Percentiles rank a stretch among this genome's conserved stretches.
Conservation (phyloP, 2,797 vertebrate genomes). For the Cossypha caffra region DNA sequence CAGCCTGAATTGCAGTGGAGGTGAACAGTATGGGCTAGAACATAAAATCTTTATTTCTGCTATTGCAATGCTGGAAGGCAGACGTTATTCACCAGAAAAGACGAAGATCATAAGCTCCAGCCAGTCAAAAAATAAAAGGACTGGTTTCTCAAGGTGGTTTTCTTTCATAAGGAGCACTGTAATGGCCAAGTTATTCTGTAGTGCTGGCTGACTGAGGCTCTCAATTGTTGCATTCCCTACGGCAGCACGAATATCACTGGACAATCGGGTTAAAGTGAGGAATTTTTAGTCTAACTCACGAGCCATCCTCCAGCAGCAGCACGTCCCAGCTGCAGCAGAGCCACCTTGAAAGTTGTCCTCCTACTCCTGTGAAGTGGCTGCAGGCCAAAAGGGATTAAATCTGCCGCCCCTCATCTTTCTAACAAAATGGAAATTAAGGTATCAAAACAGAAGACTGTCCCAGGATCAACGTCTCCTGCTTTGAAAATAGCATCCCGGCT, state of each 20-base stretch:
- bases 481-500: slow-evolving; percentile 46
- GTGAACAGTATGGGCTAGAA: neutral
- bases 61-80: slow-evolving; percentile 4
- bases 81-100: slow-evolving; percentile 10
- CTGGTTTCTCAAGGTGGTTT: neutral
- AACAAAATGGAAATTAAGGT: slow-evolving; percentile 17
- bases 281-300: neutral
- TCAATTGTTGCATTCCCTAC: neutral
- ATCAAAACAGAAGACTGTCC: slow-evolving; percentile 36
- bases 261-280: slow-evolving; percentile 1
- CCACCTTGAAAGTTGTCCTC: neutral
- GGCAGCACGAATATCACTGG: neutral
- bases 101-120: neutral
- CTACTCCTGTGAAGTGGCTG: neutral
- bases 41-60: slow-evolving; percentile 42
- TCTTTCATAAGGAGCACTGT: neutral
- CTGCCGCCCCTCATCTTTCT: neutral
- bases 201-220: neutral
- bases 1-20: neutral
- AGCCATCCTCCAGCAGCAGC: neutral
- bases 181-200: neutral
- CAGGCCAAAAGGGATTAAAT: neutral
- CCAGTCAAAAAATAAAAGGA: neutral
- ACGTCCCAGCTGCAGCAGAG: neutral
- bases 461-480: slow-evolving; percentile 46